A percentile compares a stretch with the other conserved stretches of the same genome.
phyloP scores from a whole-genome alignment of 1,140 invertebrate genomes.

The Pomphorhynchus laevis region DNA sequence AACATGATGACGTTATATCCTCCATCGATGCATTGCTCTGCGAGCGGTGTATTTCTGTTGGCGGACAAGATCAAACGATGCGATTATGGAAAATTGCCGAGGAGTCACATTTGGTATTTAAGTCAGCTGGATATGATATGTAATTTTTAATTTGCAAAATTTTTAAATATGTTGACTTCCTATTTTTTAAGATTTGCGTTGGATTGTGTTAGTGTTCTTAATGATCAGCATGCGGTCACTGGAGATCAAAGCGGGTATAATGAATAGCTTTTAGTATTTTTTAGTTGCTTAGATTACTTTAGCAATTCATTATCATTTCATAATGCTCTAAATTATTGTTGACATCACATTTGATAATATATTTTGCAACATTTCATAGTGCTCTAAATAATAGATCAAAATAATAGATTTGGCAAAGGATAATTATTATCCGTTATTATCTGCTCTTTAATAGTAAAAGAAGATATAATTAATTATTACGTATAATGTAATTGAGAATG shows the following conservation, averaged over 20 bases:
- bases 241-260: slow-evolving; percentile 47
- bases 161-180: background rate
- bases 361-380: too few relatives aligned
- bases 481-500: too few relatives aligned
- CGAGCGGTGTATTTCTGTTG: slow-evolving; percentile 49
- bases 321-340: too few relatives aligned
- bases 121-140: slow-evolving; percentile 25
- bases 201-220: slow-evolving; percentile 48
- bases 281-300: slow-evolving; percentile 1
- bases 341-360: too few relatives aligned
- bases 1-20: slow-evolving; percentile 46
- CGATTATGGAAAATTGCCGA: slow-evolving; percentile 76
- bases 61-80: slow-evolving; percentile 43
- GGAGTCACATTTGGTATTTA: slow-evolving; percentile 69
- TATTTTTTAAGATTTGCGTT: slow-evolving; percentile 28
- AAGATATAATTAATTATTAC: too few relatives aligned
- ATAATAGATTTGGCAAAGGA: too few relatives aligned
- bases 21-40: slow-evolving; percentile 39
- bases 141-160: background rate
- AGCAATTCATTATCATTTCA: too few relatives aligned
- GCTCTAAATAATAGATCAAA: too few relatives aligned
- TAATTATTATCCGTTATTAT: too few relatives aligned
- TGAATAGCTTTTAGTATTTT: slow-evolving; percentile 8
- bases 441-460: too few relatives aligned
- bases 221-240: slow-evolving; percentile 58